A percentile compares a stretch with the other conserved stretches of the same genome.
These are phyloP conservation scores for Pelvicachromis taeniatus DNA, from an alignment of 2,113 vertebrate genomes.

Conservation along the genomic window DNA sequence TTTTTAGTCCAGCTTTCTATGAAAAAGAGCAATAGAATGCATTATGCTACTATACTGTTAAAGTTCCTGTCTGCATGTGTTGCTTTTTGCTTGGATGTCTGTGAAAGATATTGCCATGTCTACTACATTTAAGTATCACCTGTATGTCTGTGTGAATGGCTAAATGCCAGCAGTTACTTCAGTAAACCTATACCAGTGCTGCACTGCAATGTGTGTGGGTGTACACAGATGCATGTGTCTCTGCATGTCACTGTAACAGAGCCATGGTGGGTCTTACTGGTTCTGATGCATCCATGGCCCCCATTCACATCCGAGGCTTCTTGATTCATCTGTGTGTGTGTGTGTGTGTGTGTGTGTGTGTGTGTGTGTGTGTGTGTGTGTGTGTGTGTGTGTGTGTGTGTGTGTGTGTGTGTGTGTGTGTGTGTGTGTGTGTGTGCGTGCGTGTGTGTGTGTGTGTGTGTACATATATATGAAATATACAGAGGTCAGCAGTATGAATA, in stretches of 20 bases:
- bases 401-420: no score
- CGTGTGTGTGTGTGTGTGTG: no score
- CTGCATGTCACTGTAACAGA: conserved; percentile 47
- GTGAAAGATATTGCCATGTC: neutral
- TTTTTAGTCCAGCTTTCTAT: neutral
- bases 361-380: neutral
- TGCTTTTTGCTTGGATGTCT: neutral
- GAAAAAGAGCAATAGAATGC: neutral
- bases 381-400: no score
- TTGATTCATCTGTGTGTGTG: conserved; percentile 34
- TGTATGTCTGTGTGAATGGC: neutral
- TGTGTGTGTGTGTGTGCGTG: no score
- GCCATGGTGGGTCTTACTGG: conserved; percentile 48
- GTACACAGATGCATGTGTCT: neutral
- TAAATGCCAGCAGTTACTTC: neutral
- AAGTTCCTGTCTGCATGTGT: neutral
- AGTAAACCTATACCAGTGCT: neutral
- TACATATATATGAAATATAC: no score
- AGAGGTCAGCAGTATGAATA: no score
- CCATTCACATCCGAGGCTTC: conserved; percentile 46
- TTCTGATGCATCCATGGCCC: conserved; percentile 54
- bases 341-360: conserved; percentile 25
- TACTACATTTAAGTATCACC: neutral
- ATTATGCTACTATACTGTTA: neutral
- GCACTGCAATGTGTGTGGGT: neutral